These are phyloP conservation scores for Lasioglossum baleicum DNA, from an alignment of 1,140 invertebrate species.

Conservation along the genomic window DNA sequence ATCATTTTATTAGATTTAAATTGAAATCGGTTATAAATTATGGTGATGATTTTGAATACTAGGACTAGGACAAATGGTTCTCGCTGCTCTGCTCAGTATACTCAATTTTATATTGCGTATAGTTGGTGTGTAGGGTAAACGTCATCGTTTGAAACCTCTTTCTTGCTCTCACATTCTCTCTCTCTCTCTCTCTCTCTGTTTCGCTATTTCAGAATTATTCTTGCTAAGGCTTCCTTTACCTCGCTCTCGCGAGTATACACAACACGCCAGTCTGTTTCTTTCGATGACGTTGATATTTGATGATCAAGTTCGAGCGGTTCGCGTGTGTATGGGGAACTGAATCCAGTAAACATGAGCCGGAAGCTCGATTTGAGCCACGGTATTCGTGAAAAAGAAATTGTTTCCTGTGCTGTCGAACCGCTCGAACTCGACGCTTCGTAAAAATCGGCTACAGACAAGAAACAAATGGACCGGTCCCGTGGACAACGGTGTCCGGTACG, in stretches of 20 bases:
- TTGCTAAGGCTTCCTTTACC: background rate
- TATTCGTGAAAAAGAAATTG: no score
- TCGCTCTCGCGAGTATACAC: background rate
- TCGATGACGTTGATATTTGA: background rate
- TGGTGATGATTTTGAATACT: slow-evolving; percentile 68
- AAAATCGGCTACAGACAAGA: slow-evolving; percentile 16
- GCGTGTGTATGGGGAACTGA: background rate
- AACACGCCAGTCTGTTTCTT: background rate
- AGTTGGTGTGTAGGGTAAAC: slow-evolving; percentile 55
- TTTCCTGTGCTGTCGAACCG: background rate
- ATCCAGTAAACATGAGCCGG: background rate
- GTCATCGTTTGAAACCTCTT: slow-evolving; percentile 45
- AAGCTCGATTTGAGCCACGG: no score
- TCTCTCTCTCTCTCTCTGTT: background rate
- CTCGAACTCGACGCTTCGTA: background rate
- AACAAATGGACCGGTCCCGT: slow-evolving; percentile 15
- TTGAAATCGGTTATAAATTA: slow-evolving; percentile 69
- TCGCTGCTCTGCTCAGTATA: slow-evolving; percentile 64
- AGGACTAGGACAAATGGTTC: slow-evolving; percentile 70
- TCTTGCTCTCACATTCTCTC: background rate
- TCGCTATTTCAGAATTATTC: background rate
- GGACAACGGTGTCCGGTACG: background rate
- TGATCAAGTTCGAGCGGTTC: slow-evolving; percentile 14
- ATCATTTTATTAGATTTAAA: slow-evolving; percentile 69
- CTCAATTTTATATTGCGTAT: slow-evolving; percentile 62